Evolutionary conservation across 1,140 invertebrate species (phyloP), one percentile per base, ranked within the genome.

Genomic region (Pentalonia nigronervosa): DNA sequence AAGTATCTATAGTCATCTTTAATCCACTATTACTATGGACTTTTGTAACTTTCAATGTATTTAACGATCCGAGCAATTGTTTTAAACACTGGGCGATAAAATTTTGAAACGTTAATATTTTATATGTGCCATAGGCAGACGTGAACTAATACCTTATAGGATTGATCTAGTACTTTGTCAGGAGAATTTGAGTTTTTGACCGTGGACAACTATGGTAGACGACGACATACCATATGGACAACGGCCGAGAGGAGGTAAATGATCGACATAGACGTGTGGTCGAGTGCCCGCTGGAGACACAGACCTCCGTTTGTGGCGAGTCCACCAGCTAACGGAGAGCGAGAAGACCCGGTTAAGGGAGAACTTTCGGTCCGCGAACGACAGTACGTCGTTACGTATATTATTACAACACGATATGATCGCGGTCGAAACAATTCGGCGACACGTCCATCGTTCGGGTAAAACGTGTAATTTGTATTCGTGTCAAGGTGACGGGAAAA

Each of bases 401-500:
- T 67, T n/a, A 67, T 67, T 67, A 67, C 17, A n/a, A 67, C 11
- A 67, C 60, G 30, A n/a, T n/a, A 17, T 11, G 60, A 67, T 30
- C 30, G 56, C 56, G 11, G 56, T 67, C 60, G 3, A n/a, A 67
- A 67, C 6, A 7, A 47, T n/a, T 23, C 48, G 50, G 2, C 9
- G 34, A 53, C n/a, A 3, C 7, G n/a, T 53, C 47, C 87, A n/a
- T 89, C 56, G 56, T 76, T 34, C 48, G 91, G 47, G 21, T 90
- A 60, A 84, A 91, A 89, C 53, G n/a, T 67, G 60, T 23, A 67
- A 20, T 67, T n/a, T 89, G 84, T 93, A 89, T 90, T 93, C 93
- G 93, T 93, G 93, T 90, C 60, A 93, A 88, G 87, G 89, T 90
- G 89, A 93, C 50, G 83, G 20, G 81, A 93, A 90, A 90, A 93